Base-by-base conservation (phyloP, 2,888 invertebrate genomes). In the Panorpa germanica region DNA sequence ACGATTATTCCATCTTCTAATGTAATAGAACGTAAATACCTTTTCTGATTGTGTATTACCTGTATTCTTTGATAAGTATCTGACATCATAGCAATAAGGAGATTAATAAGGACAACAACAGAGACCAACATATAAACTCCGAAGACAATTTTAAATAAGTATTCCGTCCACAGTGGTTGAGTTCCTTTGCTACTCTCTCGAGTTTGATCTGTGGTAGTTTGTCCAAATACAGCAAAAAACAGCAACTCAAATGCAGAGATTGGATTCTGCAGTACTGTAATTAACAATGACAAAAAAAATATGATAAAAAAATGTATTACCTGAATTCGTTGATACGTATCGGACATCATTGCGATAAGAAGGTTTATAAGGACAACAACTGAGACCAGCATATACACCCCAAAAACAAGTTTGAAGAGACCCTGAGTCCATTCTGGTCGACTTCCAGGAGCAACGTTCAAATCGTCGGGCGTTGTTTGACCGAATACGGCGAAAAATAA, bases 1-100 rank as follows among this genome's bases (percentile, higher is more conserved):
- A n/a, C n/a, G n/a, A n/a, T n/a, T n/a, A n/a, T n/a, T n/a, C n/a
- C n/a, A n/a, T n/a, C n/a, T n/a, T n/a, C n/a, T n/a, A n/a, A n/a
- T n/a, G n/a, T n/a, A n/a, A n/a, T n/a, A n/a, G n/a, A n/a, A n/a
- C n/a, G n/a, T n/a, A n/a, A n/a, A 18, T 23, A 14, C 13, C 18
- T 14, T 25, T 20, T 19, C 28, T 15, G 24, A 30, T 14, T 34
- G 32, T 45, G 48, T 50, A 58, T 67, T 72, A 78, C 90, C 71
- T 96, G 91, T 52, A 96, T 96, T 53, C 91, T 70, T 57, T 98
- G 96, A 59, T 98, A 98, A 37, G 98, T 98, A 68, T 98, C 96
- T 52, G 95, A 93, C 95, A 98, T 96, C 96, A 98, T 98, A 66
- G 98, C 98, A 68, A 98, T 98, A 54, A 98, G 80, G 42, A 98